phyloP scores from a whole-genome alignment of 1,140 invertebrate genomes.

The Pseudomyrmex cubaensis region DNA sequence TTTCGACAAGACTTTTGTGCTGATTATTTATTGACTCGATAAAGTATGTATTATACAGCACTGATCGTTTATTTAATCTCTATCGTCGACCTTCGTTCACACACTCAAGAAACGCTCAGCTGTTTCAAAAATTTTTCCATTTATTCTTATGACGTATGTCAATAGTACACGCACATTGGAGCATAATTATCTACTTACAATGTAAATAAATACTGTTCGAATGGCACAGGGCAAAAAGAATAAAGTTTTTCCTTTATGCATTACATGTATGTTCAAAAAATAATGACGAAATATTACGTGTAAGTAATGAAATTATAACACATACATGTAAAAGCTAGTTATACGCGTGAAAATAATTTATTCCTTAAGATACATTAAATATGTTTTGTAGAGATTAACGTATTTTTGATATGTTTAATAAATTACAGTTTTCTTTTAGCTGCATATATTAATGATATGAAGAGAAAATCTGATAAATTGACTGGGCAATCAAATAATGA shows the following conservation, averaged over 20 bases:
- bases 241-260: slow-evolving; percentile 13
- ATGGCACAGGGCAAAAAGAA: slow-evolving; percentile 35
- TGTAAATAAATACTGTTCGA: slow-evolving; percentile 27
- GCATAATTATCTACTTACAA: slow-evolving; percentile 21
- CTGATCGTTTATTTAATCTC: slow-evolving; percentile 9
- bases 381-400: slow-evolving; percentile 3
- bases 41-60: not conserved
- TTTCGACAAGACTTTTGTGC: slow-evolving; percentile 14
- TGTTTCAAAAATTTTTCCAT: slow-evolving; percentile 20
- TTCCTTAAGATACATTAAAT: slow-evolving; percentile 38
- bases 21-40: slow-evolving; percentile 39
- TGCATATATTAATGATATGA: slow-evolving; percentile 20
- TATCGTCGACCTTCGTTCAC: slow-evolving; percentile 16
- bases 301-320: slow-evolving; percentile 8
- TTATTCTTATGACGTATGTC: slow-evolving; percentile 38
- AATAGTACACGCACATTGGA: slow-evolving; percentile 10
- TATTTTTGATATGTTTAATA: slow-evolving; percentile 49
- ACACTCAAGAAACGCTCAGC: not conserved
- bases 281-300: not conserved
- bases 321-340: slow-evolving; percentile 13
- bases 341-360: slow-evolving; percentile 14
- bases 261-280: not conserved
- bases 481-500: slow-evolving; percentile 12
- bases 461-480: slow-evolving; percentile 20
- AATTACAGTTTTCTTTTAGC: slow-evolving; percentile 35